phyloP scores from a whole-genome alignment of 2,797 vertebrate genomes.

The Semaprochilodus insignis region DNA sequence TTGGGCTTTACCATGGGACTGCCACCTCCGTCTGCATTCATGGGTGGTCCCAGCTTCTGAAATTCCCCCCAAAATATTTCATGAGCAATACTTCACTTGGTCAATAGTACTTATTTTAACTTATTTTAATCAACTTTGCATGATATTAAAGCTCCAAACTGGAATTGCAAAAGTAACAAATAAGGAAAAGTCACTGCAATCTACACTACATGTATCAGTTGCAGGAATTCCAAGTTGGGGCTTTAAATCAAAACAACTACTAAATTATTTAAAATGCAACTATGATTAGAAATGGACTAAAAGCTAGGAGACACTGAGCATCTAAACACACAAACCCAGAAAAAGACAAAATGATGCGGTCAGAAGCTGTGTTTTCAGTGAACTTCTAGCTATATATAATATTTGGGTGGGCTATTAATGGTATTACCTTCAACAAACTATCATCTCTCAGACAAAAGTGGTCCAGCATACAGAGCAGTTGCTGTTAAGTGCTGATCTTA shows the following conservation, averaged over 20 bases:
- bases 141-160: constrained; percentile 19
- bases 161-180: not conserved
- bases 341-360: not conserved
- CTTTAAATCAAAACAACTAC: constrained; percentile 2
- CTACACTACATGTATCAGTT: not conserved
- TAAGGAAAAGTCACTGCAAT: not conserved
- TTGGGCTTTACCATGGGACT: constrained; percentile 95
- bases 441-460: not conserved
- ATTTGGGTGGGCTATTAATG: not conserved
- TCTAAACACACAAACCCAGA: not conserved
- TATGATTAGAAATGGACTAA: constrained; percentile 38
- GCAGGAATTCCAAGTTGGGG: not conserved
- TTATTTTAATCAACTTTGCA: not conserved
- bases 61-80: constrained; percentile 12
- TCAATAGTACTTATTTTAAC: not conserved
- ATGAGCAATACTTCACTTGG: not conserved
- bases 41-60: constrained; percentile 76
- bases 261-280: not conserved
- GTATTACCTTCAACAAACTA: not conserved
- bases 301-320: constrained; percentile 20
- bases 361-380: not conserved
- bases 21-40: constrained; percentile 89
- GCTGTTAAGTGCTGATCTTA: not conserved
- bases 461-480: not conserved
- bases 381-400: not conserved